phyloP scores from a whole-genome alignment of 2,888 invertebrate genomes.

The Philonicus albiceps region DNA sequence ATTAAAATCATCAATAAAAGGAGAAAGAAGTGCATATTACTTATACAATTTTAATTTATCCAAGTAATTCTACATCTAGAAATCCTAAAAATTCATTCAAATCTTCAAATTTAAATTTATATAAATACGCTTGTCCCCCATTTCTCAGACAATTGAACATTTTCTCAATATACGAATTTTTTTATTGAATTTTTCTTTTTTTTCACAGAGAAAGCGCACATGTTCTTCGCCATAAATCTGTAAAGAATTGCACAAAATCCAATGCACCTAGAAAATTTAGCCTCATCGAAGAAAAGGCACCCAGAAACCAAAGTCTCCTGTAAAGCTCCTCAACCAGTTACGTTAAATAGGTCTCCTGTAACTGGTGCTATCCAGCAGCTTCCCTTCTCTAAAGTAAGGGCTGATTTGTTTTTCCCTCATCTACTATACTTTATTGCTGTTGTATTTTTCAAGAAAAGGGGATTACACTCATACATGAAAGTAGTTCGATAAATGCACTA shows the following conservation, averaged over 20 bases:
- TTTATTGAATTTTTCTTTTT: not conserved
- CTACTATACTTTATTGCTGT: not conserved
- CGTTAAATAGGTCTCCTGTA: not conserved
- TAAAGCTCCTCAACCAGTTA: not conserved
- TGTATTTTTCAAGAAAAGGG: not conserved
- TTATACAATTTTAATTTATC: too few relatives aligned
- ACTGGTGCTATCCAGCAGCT: not conserved
- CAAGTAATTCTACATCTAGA: not conserved
- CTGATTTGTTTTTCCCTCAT: not conserved
- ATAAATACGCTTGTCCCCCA: not conserved
- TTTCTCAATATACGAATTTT: not conserved
- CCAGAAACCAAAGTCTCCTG: not conserved
- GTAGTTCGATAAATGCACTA: conserved; percentile 8
- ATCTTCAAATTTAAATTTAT: not conserved
- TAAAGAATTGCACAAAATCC: not conserved
- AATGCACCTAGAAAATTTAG: not conserved
- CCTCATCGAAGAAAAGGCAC: not conserved
- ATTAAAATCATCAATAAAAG: too few relatives aligned
- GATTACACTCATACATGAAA: not conserved
- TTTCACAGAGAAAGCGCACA: not conserved
- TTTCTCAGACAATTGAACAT: not conserved
- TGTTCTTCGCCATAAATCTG: conserved; percentile 13
- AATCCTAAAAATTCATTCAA: too few relatives aligned
- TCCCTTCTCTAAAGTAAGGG: not conserved
- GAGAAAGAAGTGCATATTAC: too few relatives aligned